Conservation (phyloP, 2,888 invertebrate species). For the Coelinius sp. region DNA sequence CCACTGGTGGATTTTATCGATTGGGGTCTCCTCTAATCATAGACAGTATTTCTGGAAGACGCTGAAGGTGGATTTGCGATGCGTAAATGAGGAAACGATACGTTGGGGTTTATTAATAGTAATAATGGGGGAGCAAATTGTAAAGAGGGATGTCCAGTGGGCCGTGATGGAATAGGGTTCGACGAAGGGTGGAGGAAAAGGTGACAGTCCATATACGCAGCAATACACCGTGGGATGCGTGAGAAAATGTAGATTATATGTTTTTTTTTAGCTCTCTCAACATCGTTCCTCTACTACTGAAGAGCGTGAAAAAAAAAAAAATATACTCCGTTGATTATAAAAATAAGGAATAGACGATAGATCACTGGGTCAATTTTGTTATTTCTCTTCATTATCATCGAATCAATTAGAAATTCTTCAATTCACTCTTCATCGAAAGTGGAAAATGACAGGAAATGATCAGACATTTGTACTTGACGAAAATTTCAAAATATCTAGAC, state of each 20-base stretch:
- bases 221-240: constrained; percentile 18
- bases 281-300: constrained; percentile 4
- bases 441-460: too few relatives aligned
- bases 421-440: too few relatives aligned
- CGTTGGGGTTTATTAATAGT: constrained; percentile 62
- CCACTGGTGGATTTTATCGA: neutral
- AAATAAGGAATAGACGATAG: constrained; percentile 5
- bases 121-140: constrained; percentile 52
- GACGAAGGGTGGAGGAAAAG: constrained; percentile 42
- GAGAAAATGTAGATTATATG: constrained; percentile 20
- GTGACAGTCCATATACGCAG: constrained; percentile 30
- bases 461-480: too few relatives aligned
- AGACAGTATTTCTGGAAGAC: constrained; percentile 8
- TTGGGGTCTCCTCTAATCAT: neutral
- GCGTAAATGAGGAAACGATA: constrained; percentile 41
- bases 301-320: constrained; percentile 28
- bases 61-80: constrained; percentile 29
- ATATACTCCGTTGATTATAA: constrained; percentile 28
- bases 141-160: constrained; percentile 57
- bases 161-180: constrained; percentile 52
- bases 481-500: too few relatives aligned
- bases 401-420: too few relatives aligned
- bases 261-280: constrained; percentile 24
- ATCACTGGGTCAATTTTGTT: too few relatives aligned
- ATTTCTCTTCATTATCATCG: too few relatives aligned